Evolutionary conservation across 2,113 vertebrate species (phyloP).

Genomic region (Burhinus oedicnemus): DNA sequence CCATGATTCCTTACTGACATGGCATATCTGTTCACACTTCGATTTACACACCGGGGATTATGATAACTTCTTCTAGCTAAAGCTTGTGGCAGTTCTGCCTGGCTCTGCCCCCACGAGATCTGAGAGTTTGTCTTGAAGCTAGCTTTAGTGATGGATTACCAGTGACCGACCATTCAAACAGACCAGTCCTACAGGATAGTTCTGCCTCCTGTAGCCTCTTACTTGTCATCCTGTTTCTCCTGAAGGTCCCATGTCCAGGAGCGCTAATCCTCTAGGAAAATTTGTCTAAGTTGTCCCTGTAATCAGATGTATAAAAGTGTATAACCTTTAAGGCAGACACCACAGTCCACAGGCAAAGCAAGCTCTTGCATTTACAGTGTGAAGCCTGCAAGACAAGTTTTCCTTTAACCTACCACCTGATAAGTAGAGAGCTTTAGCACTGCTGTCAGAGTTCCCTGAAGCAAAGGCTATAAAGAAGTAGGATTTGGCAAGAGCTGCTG

Average conservation of each 20-base stretch:
- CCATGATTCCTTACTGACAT: not conserved
- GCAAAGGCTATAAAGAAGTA: constrained; percentile 9
- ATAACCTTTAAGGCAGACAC: not conserved
- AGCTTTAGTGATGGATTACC: not conserved
- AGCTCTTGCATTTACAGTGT: not conserved
- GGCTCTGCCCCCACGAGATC: not conserved
- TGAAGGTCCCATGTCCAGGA: not conserved
- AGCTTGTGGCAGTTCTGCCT: not conserved
- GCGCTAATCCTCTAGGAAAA: not conserved
- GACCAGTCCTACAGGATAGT: not conserved
- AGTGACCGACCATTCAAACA: not conserved
- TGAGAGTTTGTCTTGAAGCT: not conserved
- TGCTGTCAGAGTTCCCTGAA: constrained; percentile 27
- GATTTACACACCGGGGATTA: fast-evolving
- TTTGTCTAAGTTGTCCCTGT: not conserved
- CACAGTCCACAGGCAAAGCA: not conserved
- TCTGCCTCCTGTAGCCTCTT: not conserved
- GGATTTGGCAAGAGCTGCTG: constrained; percentile 42
- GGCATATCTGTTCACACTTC: not conserved
- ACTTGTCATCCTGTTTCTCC: not conserved
- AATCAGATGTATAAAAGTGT: not conserved
- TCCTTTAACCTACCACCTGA: not conserved
- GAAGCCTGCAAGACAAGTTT: constrained; percentile 40
- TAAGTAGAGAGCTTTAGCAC: not conserved
- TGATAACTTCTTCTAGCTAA: not conserved